phyloP scores from a whole-genome alignment of 2,888 invertebrate species.

The Atrina japonica region DNA sequence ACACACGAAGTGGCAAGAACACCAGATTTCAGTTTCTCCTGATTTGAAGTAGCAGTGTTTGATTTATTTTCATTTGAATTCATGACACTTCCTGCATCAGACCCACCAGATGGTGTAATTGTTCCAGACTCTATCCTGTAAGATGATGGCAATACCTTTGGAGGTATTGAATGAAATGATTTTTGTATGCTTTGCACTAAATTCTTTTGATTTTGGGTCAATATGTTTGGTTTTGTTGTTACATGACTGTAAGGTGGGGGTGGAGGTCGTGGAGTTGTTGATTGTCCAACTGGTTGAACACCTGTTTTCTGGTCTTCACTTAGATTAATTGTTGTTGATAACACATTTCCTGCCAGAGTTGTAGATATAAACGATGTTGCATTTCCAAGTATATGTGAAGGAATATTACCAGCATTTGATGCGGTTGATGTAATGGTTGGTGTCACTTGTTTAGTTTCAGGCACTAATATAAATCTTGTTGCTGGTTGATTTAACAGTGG shows the following conservation, averaged over 20 bases:
- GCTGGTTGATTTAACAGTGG: neutral
- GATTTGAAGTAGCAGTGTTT: slow-evolving; percentile 2
- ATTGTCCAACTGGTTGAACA: too few species aligned
- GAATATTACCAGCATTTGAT: neutral
- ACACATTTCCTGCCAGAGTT: neutral
- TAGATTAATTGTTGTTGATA: neutral
- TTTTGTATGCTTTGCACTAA: too few species aligned
- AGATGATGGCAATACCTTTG: too few species aligned
- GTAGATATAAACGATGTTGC: neutral
- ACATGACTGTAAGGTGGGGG: too few species aligned
- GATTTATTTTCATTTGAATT: neutral
- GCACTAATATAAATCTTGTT: neutral
- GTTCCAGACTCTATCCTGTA: too few species aligned
- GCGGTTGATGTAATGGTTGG: neutral
- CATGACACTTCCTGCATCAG: too few species aligned
- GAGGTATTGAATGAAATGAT: too few species aligned
- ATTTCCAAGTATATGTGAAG: neutral
- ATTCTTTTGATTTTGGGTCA: too few species aligned
- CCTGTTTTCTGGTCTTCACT: too few species aligned
- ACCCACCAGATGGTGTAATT: too few species aligned
- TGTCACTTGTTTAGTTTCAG: neutral
- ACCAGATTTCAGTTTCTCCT: slow-evolving; percentile 1
- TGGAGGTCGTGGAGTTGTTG: too few species aligned
- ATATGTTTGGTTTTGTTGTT: too few species aligned
- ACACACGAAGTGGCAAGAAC: neutral